Percentiles rank a stretch among this genome's conserved stretches.
Conservation (phyloP, 2,797 vertebrate genomes). For the Vespertilio murinus region DNA sequence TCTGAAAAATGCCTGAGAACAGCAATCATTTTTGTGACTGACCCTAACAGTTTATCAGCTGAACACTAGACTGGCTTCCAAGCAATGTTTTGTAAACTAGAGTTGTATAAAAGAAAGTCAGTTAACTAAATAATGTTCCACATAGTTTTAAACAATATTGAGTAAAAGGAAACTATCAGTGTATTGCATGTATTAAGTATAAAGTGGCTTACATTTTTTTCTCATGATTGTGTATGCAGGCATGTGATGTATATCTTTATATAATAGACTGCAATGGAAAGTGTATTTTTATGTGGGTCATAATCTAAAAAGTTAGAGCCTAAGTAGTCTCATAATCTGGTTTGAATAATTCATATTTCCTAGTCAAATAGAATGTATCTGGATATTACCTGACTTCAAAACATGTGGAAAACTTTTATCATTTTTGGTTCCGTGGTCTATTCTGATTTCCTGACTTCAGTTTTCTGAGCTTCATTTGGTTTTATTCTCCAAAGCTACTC, state of each 20-base stretch:
- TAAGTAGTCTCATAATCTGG: background rate
- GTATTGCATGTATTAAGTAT: background rate
- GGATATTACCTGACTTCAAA: background rate
- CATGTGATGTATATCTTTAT: background rate
- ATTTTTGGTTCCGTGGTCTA: background rate
- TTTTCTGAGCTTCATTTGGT: background rate
- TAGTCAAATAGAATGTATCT: background rate
- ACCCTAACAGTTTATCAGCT: background rate
- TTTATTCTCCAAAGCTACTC: background rate
- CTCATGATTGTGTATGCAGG: background rate
- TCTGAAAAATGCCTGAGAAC: background rate
- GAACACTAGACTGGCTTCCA: background rate
- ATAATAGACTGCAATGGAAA: background rate
- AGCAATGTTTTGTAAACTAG: background rate
- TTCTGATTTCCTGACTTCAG: background rate
- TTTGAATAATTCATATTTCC: conserved; percentile 11
- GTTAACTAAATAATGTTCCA: background rate
- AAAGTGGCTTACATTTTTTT: background rate
- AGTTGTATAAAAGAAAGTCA: background rate
- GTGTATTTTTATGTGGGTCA: background rate
- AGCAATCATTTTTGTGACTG: background rate
- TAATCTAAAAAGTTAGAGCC: background rate
- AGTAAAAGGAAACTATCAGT: background rate
- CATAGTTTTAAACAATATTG: background rate
- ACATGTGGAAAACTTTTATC: background rate